Evolutionary conservation across 2,113 vertebrate genomes (phyloP).

Genomic region (Panthera tigris): DNA sequence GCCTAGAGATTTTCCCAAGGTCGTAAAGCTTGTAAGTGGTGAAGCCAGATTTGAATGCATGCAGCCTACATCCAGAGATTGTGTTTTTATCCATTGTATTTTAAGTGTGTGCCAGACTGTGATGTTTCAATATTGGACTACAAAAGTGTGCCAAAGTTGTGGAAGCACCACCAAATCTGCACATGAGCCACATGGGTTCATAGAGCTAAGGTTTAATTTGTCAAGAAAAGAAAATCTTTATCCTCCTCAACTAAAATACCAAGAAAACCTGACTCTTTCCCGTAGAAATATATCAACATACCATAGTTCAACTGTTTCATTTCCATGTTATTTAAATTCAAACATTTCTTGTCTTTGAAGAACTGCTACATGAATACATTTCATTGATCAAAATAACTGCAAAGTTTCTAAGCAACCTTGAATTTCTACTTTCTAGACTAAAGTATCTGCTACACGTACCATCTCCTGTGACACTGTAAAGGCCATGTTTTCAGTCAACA

Average conservation of each 20-base stretch:
- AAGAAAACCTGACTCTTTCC: slow-evolving; percentile 40
- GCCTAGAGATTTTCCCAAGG: neutral
- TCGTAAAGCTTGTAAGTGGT: neutral
- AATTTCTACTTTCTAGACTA: neutral
- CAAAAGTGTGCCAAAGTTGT: neutral
- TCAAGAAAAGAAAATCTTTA: slow-evolving; percentile 14
- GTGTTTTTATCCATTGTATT: neutral
- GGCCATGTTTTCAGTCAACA: neutral
- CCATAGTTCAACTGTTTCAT: neutral
- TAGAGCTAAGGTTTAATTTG: neutral
- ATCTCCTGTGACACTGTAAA: neutral
- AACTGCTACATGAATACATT: neutral
- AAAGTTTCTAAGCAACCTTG: neutral
- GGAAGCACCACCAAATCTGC: neutral
- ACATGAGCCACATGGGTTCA: neutral
- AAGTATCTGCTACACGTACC: neutral
- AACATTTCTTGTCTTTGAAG: slow-evolving; percentile 2
- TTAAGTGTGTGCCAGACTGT: neutral
- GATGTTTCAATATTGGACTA: neutral
- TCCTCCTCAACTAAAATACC: slow-evolving; percentile 24
- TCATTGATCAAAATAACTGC: slow-evolving; percentile 11
- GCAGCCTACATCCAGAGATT: neutral
- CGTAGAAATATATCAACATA: slow-evolving; percentile 12
- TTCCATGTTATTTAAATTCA: slow-evolving; percentile 39
- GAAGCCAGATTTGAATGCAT: neutral